Evolutionary conservation across 2,888 invertebrate species (phyloP).

Genomic region (Zhuqinia jingwanae): DNA sequence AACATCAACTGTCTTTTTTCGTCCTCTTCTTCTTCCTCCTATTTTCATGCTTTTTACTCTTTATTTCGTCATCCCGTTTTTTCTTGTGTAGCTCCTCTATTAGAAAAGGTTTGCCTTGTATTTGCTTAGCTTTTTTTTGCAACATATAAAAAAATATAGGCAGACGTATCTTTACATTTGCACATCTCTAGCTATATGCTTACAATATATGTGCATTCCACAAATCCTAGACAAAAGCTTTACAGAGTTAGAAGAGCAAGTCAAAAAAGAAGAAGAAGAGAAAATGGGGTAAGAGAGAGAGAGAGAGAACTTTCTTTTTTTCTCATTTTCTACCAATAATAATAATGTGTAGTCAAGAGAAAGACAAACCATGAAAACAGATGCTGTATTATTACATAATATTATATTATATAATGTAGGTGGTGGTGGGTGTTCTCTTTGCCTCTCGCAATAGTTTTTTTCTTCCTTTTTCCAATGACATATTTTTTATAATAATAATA

Average conservation of each 20-base stretch:
- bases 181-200: no score
- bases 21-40: no score
- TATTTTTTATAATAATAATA: slow-evolving; percentile 11
- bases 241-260: no score
- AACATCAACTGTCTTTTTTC: no score
- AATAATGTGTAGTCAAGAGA: slow-evolving; percentile 51
- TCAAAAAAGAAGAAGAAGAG: no score
- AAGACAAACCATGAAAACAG: slow-evolving; percentile 58
- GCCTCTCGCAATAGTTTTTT: background rate
- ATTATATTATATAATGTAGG: slow-evolving; percentile 6
- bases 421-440: no score
- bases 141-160: no score
- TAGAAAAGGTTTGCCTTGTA: slow-evolving; percentile 20
- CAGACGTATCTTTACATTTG: no score
- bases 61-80: slow-evolving; percentile 59
- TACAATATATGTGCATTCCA: no score
- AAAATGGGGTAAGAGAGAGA: no score
- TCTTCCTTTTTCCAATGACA: no score
- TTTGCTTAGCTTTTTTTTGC: slow-evolving; percentile 16
- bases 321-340: slow-evolving; percentile 49
- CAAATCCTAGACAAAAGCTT: background rate
- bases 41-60: slow-evolving; percentile 28
- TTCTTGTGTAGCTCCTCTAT: slow-evolving; percentile 11
- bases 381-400: slow-evolving; percentile 50
- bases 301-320: background rate